Base-by-base conservation (phyloP, 2,797 vertebrate genomes). In the Ctenopoma kingsleyae region DNA sequence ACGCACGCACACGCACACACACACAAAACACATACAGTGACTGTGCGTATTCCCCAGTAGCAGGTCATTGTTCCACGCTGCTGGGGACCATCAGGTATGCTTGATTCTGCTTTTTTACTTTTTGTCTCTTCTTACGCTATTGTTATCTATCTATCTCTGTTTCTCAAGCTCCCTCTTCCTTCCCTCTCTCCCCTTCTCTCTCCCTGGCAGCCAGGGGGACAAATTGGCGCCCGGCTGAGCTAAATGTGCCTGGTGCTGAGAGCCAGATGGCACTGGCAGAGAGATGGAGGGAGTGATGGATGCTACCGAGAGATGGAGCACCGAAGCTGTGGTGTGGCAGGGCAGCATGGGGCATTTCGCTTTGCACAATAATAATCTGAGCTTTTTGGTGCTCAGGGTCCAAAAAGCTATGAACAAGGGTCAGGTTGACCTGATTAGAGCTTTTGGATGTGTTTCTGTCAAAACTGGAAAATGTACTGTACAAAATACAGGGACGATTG, bases 211-310 rank as follows among this genome's bases (percentile, higher is more conserved):
- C 78, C 80, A 80, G 81, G 84, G 89, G 90, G 83, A 91, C 91
- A 93, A 91, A 93, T 89, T 89, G 93, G 87, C 74, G 65, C 84
- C 91, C 70, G 49, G 68, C 88, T 91, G 91, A 76, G 88, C 82
- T 91, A 93, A 94, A 94, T 88, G 88, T 77, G 83, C 82, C 67
- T 76, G 81, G 89, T 85, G 89, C 91, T 91, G 91, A 71, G 91
- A 91, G 88, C 90, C 92, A 93, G 93, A 94, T 93, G 93, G 93
- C 79, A 58, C 87, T 87, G 90, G 87, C 90, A 88, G 64, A 79
- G 86, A 71, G 71, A 84, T 65, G 81, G 82, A 87, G 59, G 65
- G 79, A 87, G 81, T 68, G 41, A 86, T 74, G 69, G 80, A 85
- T 74, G 71, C 85, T 66, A 73, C 77, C 49, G 76, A 79, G 78